Evolutionary conservation across 30 jellyfish, hydroid and myxozoan genomes (phyloP).

Genomic region (Aurelia sp.): DNA sequence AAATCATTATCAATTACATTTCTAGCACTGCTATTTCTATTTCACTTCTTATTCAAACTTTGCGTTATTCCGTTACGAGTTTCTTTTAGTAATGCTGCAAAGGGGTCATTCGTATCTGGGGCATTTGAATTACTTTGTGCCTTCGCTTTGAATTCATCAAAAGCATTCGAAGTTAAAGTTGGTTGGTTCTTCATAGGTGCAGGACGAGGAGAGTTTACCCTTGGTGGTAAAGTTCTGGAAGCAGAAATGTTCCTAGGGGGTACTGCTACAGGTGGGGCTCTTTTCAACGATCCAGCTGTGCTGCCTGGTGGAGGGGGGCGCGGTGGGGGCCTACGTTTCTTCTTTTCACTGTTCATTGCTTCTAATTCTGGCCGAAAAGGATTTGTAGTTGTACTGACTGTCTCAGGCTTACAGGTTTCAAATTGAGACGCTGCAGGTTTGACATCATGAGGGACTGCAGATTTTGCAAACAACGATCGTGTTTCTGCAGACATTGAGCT

Average conservation of each 20-base stretch:
- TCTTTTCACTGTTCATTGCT: conserved; percentile 15
- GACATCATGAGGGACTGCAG: neutral
- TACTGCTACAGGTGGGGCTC: conserved; percentile 3
- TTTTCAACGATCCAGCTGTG: conserved; percentile 15
- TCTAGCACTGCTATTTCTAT: neutral
- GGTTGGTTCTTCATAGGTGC: neutral
- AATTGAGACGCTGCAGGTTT: too few relatives aligned
- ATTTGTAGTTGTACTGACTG: neutral
- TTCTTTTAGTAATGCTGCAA: conserved; percentile 23
- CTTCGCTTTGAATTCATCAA: conserved; percentile 12
- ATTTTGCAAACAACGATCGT: conserved; percentile 28
- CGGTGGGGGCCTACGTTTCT: conserved; percentile 66
- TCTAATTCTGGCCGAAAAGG: neutral
- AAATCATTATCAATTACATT: neutral
- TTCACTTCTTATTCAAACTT: conserved; percentile 15
- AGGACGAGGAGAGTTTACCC: conserved; percentile 5
- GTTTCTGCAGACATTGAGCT: conserved; percentile 62
- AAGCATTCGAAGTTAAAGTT: conserved; percentile 21
- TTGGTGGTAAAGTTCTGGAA: conserved; percentile 17
- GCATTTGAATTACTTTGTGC: neutral
- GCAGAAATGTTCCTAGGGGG: too few relatives aligned
- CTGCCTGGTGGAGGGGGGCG: conserved; percentile 45
- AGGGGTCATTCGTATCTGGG: conserved; percentile 10
- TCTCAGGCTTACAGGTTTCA: neutral
- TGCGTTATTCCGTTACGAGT: conserved; percentile 44